These are phyloP conservation scores for Sebastes goodei DNA, from an alignment of 2,797 vertebrate genomes.

Conservation along the genomic window DNA sequence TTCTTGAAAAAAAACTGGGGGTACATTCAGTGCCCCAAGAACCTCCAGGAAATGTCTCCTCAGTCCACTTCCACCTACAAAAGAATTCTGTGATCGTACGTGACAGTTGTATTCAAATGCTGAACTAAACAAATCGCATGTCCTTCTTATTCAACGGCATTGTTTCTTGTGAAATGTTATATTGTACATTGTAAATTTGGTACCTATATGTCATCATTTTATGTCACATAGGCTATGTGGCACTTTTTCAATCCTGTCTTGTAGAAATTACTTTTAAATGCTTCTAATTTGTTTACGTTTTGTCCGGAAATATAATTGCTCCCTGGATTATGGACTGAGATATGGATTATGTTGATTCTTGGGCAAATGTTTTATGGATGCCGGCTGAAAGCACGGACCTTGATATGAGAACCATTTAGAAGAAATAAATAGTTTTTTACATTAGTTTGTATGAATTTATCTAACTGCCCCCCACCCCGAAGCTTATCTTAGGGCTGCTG, in stretches of 20 bases:
- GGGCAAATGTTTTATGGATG: neutral
- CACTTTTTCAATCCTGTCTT: neutral
- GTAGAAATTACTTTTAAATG: neutral
- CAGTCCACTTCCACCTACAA: too few species aligned
- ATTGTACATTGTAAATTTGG: neutral
- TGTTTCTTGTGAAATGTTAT: neutral
- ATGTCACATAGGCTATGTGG: too few species aligned
- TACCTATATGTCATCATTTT: too few species aligned
- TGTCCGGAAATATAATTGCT: neutral
- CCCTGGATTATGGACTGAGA: neutral
- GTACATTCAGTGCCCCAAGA: too few species aligned
- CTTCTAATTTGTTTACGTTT: neutral
- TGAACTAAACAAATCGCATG: neutral
- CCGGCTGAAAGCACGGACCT: neutral
- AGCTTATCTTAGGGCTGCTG: neutral
- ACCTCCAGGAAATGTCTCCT: too few species aligned
- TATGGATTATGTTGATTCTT: neutral
- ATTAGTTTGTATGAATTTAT: neutral
- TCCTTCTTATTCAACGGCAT: neutral
- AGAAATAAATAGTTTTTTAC: neutral
- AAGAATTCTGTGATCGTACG: neutral
- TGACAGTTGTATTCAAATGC: neutral
- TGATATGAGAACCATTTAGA: neutral
- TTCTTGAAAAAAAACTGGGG: too few species aligned
- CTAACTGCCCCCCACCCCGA: too few species aligned